Percentiles rank a stretch among this genome's conserved stretches.
These are phyloP conservation scores for Otus sunia DNA, from an alignment of 2,113 vertebrate species.

Conservation along the genomic window DNA sequence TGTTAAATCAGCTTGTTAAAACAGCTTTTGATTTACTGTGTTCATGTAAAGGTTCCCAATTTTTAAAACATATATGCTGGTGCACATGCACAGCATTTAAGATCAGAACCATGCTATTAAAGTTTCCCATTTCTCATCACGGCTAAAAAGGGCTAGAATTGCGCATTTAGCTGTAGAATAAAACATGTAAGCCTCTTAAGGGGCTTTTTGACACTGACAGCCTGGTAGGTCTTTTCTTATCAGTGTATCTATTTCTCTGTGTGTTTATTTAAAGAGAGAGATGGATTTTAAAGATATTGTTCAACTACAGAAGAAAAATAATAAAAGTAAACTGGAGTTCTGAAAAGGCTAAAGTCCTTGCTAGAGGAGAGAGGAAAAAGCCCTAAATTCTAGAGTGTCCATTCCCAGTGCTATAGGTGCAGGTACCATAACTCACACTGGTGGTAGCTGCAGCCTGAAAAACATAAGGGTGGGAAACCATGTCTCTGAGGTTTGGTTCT, in stretches of 20 bases:
- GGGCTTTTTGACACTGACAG: not conserved
- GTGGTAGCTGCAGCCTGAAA: not conserved
- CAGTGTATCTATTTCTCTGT: not conserved
- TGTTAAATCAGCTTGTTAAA: conserved; percentile 42
- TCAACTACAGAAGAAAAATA: not conserved
- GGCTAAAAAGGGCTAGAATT: not conserved
- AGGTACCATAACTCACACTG: not conserved
- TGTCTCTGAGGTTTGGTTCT: not conserved
- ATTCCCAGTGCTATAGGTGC: not conserved
- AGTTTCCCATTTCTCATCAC: not conserved
- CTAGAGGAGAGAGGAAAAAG: not conserved
- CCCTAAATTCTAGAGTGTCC: not conserved
- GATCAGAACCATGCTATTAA: not conserved
- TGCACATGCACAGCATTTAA: not conserved
- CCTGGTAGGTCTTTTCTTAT: not conserved
- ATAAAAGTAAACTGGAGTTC: not conserved
- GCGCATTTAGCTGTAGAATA: not conserved
- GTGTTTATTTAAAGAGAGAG: conserved; percentile 1
- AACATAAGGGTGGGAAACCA: not conserved
- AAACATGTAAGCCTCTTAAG: not conserved
- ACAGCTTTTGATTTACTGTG: not conserved
- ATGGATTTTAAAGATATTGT: not conserved
- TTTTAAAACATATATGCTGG: conserved; percentile 1
- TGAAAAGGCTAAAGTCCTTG: not conserved
- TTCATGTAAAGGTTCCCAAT: not conserved